These are phyloP conservation scores for Dryobates pubescens DNA, from an alignment of 2,797 vertebrate genomes.

Conservation along the genomic window DNA sequence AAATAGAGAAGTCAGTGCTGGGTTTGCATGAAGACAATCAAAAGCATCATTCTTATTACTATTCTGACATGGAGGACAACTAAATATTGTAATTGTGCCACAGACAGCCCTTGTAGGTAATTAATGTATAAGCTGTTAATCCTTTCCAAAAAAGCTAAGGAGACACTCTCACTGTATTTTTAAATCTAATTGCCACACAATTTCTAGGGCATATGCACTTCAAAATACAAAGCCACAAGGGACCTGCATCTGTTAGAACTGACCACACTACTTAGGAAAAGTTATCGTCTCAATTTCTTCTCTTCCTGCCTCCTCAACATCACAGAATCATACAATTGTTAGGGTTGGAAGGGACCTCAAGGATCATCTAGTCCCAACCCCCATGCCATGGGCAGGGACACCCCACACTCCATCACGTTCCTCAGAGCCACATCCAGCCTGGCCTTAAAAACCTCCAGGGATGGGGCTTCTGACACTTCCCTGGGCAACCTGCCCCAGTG, in stretches of 20 bases:
- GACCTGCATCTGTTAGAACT: neutral
- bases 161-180: neutral
- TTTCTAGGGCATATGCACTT: neutral
- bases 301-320: neutral
- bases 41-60: neutral
- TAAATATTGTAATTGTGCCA: neutral
- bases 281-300: neutral
- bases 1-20: neutral
- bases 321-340: fast-evolving
- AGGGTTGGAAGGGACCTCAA: too few relatives aligned
- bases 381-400: too few relatives aligned
- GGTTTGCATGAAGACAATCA: neutral
- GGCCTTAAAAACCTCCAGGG: too few relatives aligned
- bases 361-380: too few relatives aligned
- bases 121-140: neutral
- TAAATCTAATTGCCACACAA: neutral
- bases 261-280: neutral
- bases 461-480: too few relatives aligned
- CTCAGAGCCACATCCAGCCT: too few relatives aligned
- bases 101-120: neutral
- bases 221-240: neutral
- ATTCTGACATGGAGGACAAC: neutral
- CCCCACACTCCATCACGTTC: too few relatives aligned
- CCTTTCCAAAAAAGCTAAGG: neutral
- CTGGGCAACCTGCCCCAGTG: too few relatives aligned